These are phyloP conservation scores for Leucophenga maculata DNA, from an alignment of 2,888 invertebrate genomes.

Conservation along the genomic window DNA sequence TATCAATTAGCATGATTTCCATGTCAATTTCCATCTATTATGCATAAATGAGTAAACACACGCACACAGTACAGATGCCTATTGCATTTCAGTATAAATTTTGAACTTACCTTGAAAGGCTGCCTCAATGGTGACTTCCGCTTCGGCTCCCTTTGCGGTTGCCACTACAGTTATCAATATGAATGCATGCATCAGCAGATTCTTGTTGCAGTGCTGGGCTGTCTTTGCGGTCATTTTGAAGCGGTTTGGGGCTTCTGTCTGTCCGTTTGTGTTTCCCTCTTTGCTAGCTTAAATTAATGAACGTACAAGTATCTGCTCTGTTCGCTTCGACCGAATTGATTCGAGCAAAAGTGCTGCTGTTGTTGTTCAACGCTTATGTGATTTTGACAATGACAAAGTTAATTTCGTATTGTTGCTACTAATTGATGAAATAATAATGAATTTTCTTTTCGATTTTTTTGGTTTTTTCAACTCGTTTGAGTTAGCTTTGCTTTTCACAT, in stretches of 20 bases:
- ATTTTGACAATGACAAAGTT: background rate
- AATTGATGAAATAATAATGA: background rate
- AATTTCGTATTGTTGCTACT: background rate
- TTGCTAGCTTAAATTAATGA: conserved; percentile 26
- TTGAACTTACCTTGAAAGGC: conserved; percentile 76
- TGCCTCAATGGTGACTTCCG: conserved; percentile 74
- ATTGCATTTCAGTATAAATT: background rate
- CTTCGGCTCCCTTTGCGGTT: conserved; percentile 66
- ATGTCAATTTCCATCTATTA: conserved; percentile 46
- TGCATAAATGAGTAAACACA: conserved; percentile 12
- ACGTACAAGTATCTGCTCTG: conserved; percentile 3
- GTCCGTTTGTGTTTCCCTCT: conserved; percentile 13
- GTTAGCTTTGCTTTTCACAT: no score
- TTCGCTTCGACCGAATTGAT: background rate
- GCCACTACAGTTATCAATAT: conserved; percentile 66
- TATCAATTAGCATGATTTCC: conserved; percentile 31
- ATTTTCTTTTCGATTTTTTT: conserved; percentile 3
- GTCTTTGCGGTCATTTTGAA: conserved; percentile 25
- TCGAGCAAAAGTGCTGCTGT: background rate
- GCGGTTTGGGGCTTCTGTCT: conserved; percentile 11
- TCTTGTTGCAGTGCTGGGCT: conserved; percentile 48
- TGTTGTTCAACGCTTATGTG: conserved; percentile 5
- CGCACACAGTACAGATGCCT: background rate
- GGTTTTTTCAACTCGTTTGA: no score
- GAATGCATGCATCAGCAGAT: conserved; percentile 68